A percentile compares a stretch with the other conserved stretches of the same genome.
Conservation (phyloP, 2,113 vertebrate genomes). For the Daboia siamensis region DNA sequence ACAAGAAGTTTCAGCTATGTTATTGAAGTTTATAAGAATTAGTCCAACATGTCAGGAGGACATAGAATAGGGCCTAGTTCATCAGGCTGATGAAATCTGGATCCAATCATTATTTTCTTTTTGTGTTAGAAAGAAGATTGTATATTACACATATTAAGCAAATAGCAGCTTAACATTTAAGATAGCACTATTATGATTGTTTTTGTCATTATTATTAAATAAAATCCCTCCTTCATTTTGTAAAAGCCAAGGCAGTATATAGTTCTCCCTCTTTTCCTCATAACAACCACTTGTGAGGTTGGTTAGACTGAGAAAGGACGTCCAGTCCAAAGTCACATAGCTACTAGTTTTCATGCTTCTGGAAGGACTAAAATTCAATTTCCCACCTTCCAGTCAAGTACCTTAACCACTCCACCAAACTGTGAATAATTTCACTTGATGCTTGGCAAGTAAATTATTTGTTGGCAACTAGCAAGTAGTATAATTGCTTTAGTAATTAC, state of each 20-base stretch:
- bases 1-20: neutral
- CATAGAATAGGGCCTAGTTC: neutral
- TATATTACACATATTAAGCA: neutral
- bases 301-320: neutral
- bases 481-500: neutral
- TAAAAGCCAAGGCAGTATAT: neutral
- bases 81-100: neutral
- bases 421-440: neutral
- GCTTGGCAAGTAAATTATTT: neutral
- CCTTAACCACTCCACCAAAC: neutral
- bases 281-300: neutral
- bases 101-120: neutral
- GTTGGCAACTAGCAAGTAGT: neutral
- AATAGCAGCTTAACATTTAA: neutral
- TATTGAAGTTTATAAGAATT: neutral
- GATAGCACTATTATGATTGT: neutral
- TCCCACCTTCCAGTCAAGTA: neutral
- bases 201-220: neutral
- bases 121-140: neutral
- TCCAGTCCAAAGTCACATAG: neutral
- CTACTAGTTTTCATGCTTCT: neutral
- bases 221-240: neutral
- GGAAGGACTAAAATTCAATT: neutral
- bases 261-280: neutral
- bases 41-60: neutral